Conservation (phyloP, 2,797 vertebrate genomes). For the Gymnothorax javanicus region DNA sequence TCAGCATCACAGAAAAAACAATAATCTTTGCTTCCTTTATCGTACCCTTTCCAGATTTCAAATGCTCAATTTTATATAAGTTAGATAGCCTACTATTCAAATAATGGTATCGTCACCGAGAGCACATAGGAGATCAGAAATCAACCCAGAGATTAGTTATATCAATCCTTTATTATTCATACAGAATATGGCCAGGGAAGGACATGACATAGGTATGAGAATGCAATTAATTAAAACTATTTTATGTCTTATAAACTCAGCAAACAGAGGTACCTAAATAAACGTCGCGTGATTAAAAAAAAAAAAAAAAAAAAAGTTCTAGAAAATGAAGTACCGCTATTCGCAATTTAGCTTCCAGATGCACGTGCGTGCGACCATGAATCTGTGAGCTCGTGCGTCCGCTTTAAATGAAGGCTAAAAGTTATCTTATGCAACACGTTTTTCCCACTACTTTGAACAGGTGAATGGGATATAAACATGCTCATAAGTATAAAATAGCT, state of each 20-base stretch:
- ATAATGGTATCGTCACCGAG: conserved; percentile 63
- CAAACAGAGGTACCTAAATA: neutral
- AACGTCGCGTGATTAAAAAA: neutral
- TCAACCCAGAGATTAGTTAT: conserved; percentile 71
- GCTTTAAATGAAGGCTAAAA: neutral
- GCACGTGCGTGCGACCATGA: neutral
- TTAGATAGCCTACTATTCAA: too few relatives aligned
- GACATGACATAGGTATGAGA: conserved; percentile 62
- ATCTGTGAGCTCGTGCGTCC: neutral
- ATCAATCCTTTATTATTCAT: conserved; percentile 63
- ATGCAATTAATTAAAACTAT: conserved; percentile 23
- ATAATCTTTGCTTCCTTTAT: neutral
- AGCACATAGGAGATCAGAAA: conserved; percentile 69
- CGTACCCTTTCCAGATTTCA: neutral
- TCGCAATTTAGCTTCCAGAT: neutral
- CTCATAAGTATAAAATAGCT: neutral
- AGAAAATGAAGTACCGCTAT: neutral
- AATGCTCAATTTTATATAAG: too few relatives aligned
- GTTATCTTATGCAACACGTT: neutral
- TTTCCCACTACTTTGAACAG: neutral
- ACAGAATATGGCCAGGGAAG: conserved; percentile 64
- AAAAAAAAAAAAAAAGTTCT: too few relatives aligned
- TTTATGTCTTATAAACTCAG: neutral
- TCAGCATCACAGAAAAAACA: neutral
- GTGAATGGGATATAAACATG: neutral